Evolutionary conservation across 2,888 invertebrate genomes (phyloP).

Genomic region (Lycaena phlaeas): DNA sequence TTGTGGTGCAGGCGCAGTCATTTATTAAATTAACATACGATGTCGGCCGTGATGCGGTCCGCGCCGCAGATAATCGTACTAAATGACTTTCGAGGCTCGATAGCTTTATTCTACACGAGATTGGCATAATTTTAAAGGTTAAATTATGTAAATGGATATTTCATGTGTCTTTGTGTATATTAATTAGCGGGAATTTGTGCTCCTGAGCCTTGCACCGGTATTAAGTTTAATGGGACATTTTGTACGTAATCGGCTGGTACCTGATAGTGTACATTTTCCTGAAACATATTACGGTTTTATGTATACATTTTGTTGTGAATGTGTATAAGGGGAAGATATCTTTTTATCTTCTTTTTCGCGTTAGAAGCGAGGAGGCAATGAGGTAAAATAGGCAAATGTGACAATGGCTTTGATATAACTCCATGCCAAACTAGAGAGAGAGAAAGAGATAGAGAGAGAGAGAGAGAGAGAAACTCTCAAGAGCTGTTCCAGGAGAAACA

Average conservation of each 20-base stretch:
- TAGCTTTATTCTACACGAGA: constrained; percentile 29
- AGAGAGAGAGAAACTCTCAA: too few species aligned
- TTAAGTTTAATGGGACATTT: not conserved
- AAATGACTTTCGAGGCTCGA: constrained; percentile 49
- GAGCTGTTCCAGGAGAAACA: too few species aligned
- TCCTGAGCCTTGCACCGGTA: constrained; percentile 2
- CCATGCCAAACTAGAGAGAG: too few species aligned
- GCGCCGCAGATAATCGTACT: constrained; percentile 59
- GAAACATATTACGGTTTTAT: too few species aligned
- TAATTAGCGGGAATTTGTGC: constrained; percentile 7
- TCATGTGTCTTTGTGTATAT: constrained; percentile 9
- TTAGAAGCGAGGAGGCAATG: too few species aligned
- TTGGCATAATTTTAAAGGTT: constrained; percentile 9
- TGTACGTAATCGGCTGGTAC: not conserved
- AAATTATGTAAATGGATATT: constrained; percentile 9
- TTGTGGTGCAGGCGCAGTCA: constrained; percentile 32
- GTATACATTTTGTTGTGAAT: too few species aligned
- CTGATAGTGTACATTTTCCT: not conserved
- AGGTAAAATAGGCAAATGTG: too few species aligned
- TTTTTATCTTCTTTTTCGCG: too few species aligned
- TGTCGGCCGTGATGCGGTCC: constrained; percentile 46
- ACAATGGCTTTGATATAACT: too few species aligned
- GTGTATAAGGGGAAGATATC: too few species aligned
- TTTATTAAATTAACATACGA: constrained; percentile 62
- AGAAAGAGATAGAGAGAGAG: too few species aligned